These are phyloP conservation scores for Drosophila kuntzei DNA, from an alignment of 2,888 invertebrate species.

Conservation along the genomic window DNA sequence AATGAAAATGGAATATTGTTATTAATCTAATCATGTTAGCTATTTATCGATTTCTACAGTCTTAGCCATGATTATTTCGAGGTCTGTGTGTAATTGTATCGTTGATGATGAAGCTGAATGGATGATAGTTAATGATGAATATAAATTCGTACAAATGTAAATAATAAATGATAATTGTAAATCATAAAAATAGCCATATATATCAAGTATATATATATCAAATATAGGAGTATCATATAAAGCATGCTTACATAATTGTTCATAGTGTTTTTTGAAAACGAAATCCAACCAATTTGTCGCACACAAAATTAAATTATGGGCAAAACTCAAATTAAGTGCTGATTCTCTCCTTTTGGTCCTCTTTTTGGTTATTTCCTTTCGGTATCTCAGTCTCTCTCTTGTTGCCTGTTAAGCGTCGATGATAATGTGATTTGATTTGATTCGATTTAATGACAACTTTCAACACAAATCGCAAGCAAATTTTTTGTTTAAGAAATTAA, in stretches of 20 bases:
- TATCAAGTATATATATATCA: constrained; percentile 40
- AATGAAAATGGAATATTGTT: constrained; percentile 11
- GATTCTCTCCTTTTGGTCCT: constrained; percentile 36
- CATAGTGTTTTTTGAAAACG: constrained; percentile 77
- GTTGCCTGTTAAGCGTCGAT: constrained; percentile 50
- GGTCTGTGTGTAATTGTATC: constrained; percentile 29
- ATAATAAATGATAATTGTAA: constrained; percentile 16
- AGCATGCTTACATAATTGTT: constrained; percentile 84
- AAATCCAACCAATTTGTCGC: constrained; percentile 81
- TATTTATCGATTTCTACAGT: constrained; percentile 27
- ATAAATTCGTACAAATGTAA: constrained; percentile 19
- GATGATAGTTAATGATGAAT: constrained; percentile 28
- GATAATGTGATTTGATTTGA: constrained; percentile 38
- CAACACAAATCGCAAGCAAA: constrained; percentile 65
- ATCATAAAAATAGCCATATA: constrained; percentile 28
- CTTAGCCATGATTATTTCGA: constrained; percentile 12
- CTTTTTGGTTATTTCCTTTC: constrained; percentile 16
- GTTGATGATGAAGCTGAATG: constrained; percentile 28
- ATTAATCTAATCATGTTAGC: not conserved
- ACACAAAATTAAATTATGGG: constrained; percentile 74
- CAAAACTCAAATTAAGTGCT: constrained; percentile 78
- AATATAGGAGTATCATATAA: constrained; percentile 66
- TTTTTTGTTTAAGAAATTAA: constrained; percentile 51
- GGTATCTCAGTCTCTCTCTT: constrained; percentile 38
- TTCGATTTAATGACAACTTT: constrained; percentile 41